A percentile compares a stretch with the other conserved stretches of the same genome.
Conservation (phyloP, 2,888 invertebrate species). For the Pheosia tremula region DNA sequence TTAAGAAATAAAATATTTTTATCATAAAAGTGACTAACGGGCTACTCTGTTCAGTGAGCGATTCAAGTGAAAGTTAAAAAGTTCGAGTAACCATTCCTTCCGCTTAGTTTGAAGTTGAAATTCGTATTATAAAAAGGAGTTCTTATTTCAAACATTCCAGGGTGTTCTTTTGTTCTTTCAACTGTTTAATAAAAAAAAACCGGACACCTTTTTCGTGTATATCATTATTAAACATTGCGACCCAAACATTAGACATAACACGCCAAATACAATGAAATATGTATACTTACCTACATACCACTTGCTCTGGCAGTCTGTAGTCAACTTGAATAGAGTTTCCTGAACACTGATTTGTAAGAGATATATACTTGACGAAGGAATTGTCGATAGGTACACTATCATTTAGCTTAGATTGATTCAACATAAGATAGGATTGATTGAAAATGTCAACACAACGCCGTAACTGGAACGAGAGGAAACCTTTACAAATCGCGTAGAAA, state of each 20-base stretch:
- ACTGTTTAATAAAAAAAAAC: not conserved
- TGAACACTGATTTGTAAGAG: constrained; percentile 11
- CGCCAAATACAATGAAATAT: not conserved
- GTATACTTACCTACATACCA: not conserved
- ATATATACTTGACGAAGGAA: constrained; percentile 33
- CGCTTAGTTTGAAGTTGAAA: constrained; percentile 25
- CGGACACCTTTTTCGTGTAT: not conserved
- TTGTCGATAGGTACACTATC: constrained; percentile 21
- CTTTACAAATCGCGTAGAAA: constrained; percentile 75
- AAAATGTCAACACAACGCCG: constrained; percentile 62
- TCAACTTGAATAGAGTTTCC: constrained; percentile 6
- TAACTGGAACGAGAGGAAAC: constrained; percentile 68
- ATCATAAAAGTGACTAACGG: constrained; percentile 23
- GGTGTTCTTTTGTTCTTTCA: not conserved
- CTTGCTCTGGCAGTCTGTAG: not conserved
- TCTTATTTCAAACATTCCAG: constrained; percentile 8
- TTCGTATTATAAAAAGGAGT: constrained; percentile 23
- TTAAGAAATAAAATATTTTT: constrained; percentile 22
- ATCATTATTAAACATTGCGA: not conserved
- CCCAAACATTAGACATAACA: not conserved
- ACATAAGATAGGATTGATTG: constrained; percentile 50
- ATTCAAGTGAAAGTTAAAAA: constrained; percentile 30
- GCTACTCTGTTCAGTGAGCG: constrained; percentile 24
- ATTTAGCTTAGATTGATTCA: constrained; percentile 26
- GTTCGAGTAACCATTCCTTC: constrained; percentile 26